A percentile compares a stretch with the other conserved stretches of the same genome.
Evolutionary conservation across 64 coral and sea anemone genomes (phyloP).

Genomic region (Porites australiensis): DNA sequence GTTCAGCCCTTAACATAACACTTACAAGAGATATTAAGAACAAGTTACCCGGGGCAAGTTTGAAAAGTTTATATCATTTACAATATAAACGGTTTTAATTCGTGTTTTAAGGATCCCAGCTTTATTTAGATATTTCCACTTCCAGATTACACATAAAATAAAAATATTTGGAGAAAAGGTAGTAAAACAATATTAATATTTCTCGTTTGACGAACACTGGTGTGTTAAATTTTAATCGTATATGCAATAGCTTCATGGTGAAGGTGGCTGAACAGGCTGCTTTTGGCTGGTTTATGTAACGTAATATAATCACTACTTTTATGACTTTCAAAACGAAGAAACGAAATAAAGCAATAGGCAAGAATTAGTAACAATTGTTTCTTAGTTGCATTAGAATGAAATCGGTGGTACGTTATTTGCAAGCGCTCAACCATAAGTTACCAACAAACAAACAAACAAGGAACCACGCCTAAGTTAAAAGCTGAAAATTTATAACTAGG

Average conservation of each 20-base stretch:
- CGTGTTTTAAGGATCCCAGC: no score
- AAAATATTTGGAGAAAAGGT: background rate
- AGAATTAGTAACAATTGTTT: no score
- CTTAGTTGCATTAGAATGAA: background rate
- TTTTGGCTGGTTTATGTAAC: background rate
- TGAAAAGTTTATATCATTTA: background rate
- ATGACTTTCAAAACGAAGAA: no score
- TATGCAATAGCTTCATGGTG: background rate
- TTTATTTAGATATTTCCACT: no score
- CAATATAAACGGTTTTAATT: background rate
- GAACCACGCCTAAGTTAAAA: background rate
- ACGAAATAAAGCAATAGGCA: no score
- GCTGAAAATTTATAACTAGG: no score
- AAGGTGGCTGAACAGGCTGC: background rate
- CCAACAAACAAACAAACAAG: background rate
- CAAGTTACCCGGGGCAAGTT: background rate
- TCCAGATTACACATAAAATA: no score
- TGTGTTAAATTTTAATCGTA: slow-evolving; percentile 21
- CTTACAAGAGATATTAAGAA: background rate
- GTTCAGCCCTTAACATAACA: background rate
- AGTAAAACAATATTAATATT: background rate
- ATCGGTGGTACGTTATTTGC: background rate
- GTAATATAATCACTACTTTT: no score
- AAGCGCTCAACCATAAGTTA: background rate
- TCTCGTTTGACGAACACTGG: slow-evolving; percentile 2